phyloP scores from a whole-genome alignment of 1,140 invertebrate genomes.

The Eciton burchellii region DNA sequence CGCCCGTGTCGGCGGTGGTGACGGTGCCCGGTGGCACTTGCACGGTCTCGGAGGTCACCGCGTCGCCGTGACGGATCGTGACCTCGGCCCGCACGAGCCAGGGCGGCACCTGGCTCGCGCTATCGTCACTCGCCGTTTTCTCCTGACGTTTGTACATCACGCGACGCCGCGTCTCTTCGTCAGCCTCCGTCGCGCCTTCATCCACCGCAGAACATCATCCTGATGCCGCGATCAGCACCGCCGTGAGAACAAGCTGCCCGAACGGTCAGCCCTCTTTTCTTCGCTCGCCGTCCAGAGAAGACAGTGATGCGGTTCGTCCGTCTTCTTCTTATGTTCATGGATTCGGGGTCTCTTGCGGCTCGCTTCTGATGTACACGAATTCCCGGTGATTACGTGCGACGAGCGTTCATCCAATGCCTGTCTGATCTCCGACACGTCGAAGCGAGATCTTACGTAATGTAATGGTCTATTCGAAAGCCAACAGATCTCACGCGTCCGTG shows the following conservation, averaged over 20 bases:
- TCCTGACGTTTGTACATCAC: constrained; percentile 71
- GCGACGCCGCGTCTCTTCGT: constrained; percentile 31
- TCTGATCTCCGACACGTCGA: not conserved
- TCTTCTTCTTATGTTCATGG: constrained; percentile 59
- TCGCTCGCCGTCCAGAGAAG: constrained; percentile 32
- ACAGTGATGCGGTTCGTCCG: constrained; percentile 26
- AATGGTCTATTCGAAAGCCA: constrained; percentile 26
- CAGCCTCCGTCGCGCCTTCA: constrained; percentile 61
- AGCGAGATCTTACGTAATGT: constrained; percentile 48
- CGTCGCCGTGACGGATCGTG: constrained; percentile 84
- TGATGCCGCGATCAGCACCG: constrained; percentile 22
- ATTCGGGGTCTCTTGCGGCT: constrained; percentile 50
- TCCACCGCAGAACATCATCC: constrained; percentile 67
- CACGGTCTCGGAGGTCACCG: constrained; percentile 56
- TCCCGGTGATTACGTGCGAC: constrained; percentile 20
- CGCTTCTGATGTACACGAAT: constrained; percentile 8
- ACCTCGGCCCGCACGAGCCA: constrained; percentile 88
- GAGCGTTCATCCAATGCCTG: not conserved
- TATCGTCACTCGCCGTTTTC: constrained; percentile 22
- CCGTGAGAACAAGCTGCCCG: constrained; percentile 16
- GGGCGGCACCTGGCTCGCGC: constrained; percentile 78
- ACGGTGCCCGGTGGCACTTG: constrained; percentile 53
- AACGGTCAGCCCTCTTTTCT: not conserved
- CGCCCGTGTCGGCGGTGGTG: constrained; percentile 77
- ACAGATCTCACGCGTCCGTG: constrained; percentile 1